These are phyloP conservation scores for Sericinus montela DNA, from an alignment of 2,888 invertebrate genomes.

Conservation along the genomic window DNA sequence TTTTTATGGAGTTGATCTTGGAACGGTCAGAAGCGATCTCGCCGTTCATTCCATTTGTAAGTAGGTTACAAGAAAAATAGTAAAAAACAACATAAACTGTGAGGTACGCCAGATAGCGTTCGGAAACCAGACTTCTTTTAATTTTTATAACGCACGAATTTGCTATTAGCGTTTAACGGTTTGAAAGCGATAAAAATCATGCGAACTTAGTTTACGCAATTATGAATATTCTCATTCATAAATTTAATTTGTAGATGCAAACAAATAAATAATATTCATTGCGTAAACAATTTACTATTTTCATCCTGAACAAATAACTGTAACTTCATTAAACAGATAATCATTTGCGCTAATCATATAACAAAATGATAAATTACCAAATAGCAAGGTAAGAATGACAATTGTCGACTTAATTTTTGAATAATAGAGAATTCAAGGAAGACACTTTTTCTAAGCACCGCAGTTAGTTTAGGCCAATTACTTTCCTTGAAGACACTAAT, in stretches of 20 bases:
- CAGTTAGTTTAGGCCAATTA: slow-evolving; percentile 2
- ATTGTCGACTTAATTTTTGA: background rate
- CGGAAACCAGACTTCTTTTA: slow-evolving; percentile 30
- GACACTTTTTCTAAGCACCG: slow-evolving; percentile 8
- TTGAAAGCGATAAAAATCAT: slow-evolving; percentile 24
- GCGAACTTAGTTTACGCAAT: slow-evolving; percentile 22
- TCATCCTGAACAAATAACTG: too few species aligned
- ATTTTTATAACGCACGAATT: slow-evolving; percentile 38
- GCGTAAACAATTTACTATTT: too few species aligned
- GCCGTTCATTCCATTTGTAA: slow-evolving; percentile 6
- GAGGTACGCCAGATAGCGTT: slow-evolving; percentile 20
- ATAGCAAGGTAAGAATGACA: background rate
- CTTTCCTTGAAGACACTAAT: background rate
- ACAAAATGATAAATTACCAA: background rate
- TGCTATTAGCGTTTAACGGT: slow-evolving; percentile 24
- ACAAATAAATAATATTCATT: too few species aligned
- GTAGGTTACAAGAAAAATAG: slow-evolving; percentile 14
- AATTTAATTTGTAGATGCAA: slow-evolving; percentile 19
- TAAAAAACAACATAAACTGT: slow-evolving; percentile 22
- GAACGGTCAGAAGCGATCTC: background rate
- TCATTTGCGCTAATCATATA: too few species aligned
- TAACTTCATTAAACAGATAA: too few species aligned
- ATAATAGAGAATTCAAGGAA: slow-evolving; percentile 3
- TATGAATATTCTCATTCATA: slow-evolving; percentile 25
- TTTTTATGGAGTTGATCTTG: background rate